These are phyloP conservation scores for Micrasema longulum DNA, from an alignment of 1,140 invertebrate species.

Conservation along the genomic window DNA sequence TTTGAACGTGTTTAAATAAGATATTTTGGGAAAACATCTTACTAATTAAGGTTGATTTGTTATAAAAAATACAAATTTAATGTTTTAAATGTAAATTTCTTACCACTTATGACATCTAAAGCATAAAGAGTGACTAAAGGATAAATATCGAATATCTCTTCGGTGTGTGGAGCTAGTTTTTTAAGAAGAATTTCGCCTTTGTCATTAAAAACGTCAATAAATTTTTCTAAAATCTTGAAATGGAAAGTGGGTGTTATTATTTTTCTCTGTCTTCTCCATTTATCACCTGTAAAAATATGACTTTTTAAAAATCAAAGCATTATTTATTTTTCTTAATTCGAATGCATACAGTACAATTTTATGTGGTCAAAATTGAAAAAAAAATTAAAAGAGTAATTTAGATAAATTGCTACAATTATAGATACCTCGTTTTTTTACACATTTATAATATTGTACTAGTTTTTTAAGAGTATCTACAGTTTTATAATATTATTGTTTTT, in stretches of 20 bases:
- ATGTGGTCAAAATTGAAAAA: background rate
- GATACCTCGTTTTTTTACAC: background rate
- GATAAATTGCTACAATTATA: background rate
- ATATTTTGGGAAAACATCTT: too few species aligned
- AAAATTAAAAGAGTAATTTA: background rate
- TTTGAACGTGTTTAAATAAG: too few species aligned
- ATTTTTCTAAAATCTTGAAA: slow-evolving; percentile 87
- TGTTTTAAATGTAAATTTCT: slow-evolving; percentile 56
- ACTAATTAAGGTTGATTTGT: too few species aligned
- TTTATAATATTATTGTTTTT: too few species aligned
- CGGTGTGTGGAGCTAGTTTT: slow-evolving; percentile 71
- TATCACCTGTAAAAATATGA: slow-evolving; percentile 38
- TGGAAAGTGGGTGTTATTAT: slow-evolving; percentile 85
- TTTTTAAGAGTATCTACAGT: background rate
- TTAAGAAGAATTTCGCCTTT: slow-evolving; percentile 75
- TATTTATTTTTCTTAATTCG: background rate
- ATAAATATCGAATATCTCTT: slow-evolving; percentile 75
- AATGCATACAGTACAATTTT: background rate
- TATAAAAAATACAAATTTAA: too few species aligned
- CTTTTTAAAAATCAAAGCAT: too few species aligned
- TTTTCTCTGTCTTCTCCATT: slow-evolving; percentile 50
- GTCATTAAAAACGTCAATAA: slow-evolving; percentile 83
- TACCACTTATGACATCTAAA: slow-evolving; percentile 85
- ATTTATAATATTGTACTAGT: background rate
- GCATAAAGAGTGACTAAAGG: slow-evolving; percentile 80